Conservation (phyloP, 2,113 vertebrate genomes). For the Hypomesus transpacificus region DNA sequence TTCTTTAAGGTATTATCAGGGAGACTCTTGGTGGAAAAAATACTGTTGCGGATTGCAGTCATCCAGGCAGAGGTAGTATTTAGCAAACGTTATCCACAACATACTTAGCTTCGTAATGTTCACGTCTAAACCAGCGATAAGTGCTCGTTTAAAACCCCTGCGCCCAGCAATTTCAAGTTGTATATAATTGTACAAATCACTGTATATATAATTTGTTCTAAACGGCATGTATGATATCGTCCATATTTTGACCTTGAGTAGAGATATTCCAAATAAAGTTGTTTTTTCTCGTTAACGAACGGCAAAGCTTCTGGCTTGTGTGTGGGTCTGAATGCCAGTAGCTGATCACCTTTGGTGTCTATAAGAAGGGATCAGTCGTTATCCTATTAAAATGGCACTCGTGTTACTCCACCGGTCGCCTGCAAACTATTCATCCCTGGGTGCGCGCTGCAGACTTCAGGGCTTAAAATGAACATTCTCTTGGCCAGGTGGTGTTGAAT, state of each 20-base stretch:
- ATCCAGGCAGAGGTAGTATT: no score
- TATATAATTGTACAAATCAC: background rate
- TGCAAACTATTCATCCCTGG: constrained; percentile 31
- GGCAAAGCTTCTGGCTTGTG: constrained; percentile 29
- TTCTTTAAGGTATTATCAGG: no score
- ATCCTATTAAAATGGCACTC: constrained; percentile 65
- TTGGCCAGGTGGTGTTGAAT: background rate
- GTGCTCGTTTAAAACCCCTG: no score
- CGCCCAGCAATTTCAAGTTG: no score
- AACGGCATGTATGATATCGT: background rate
- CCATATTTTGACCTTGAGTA: constrained; percentile 22
- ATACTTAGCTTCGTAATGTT: no score
- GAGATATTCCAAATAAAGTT: constrained; percentile 7
- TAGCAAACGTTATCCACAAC: no score
- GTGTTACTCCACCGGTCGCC: constrained; percentile 40
- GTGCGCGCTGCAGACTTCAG: constrained; percentile 27
- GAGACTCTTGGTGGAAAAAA: no score
- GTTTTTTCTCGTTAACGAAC: background rate
- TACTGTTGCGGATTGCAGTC: no score
- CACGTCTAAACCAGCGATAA: no score
- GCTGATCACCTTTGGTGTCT: constrained; percentile 58
- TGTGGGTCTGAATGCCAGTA: constrained; percentile 30
- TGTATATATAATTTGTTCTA: background rate
- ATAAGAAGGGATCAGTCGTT: constrained; percentile 63
- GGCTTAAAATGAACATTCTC: constrained; percentile 13